Percentiles rank a stretch among this genome's conserved stretches.
phyloP scores from a whole-genome alignment of 2,888 invertebrate species.

The Portevinia maculata region DNA sequence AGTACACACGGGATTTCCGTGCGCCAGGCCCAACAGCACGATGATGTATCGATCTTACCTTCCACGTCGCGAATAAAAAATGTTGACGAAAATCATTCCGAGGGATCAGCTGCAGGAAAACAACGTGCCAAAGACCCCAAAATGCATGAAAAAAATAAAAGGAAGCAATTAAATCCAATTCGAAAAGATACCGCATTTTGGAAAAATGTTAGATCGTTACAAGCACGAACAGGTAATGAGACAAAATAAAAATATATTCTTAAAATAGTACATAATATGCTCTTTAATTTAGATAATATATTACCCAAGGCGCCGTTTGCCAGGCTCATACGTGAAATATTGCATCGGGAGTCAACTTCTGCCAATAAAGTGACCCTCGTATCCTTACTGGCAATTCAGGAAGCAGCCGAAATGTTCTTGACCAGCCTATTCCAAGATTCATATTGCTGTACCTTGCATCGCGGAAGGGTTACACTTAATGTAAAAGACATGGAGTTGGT shows the following conservation, averaged over 20 bases:
- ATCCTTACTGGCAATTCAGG: constrained; percentile 83
- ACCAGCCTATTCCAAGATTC: constrained; percentile 84
- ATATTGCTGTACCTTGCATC: constrained; percentile 82
- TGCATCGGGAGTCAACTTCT: constrained; percentile 74
- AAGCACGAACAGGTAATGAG: constrained; percentile 35
- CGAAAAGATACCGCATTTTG: constrained; percentile 30
- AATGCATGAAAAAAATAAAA: too few species aligned
- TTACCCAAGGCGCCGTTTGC: constrained; percentile 83
- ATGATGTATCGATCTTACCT: background rate
- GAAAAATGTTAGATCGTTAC: constrained; percentile 73
- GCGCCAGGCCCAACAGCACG: background rate
- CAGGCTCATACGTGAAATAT: constrained; percentile 83
- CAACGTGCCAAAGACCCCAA: too few species aligned
- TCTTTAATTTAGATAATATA: constrained; percentile 69
- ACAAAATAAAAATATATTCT: too few species aligned
- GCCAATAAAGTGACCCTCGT: constrained; percentile 78
- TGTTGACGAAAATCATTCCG: too few species aligned
- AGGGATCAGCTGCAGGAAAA: too few species aligned
- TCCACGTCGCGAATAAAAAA: too few species aligned
- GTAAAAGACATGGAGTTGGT: constrained; percentile 83
- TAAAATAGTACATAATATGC: background rate
- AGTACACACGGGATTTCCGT: background rate
- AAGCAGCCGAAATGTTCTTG: constrained; percentile 83
- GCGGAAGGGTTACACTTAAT: constrained; percentile 83
- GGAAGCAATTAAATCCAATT: too few species aligned